Evolutionary conservation across 2,113 vertebrate genomes (phyloP).

Genomic region (Barbus barbus): DNA sequence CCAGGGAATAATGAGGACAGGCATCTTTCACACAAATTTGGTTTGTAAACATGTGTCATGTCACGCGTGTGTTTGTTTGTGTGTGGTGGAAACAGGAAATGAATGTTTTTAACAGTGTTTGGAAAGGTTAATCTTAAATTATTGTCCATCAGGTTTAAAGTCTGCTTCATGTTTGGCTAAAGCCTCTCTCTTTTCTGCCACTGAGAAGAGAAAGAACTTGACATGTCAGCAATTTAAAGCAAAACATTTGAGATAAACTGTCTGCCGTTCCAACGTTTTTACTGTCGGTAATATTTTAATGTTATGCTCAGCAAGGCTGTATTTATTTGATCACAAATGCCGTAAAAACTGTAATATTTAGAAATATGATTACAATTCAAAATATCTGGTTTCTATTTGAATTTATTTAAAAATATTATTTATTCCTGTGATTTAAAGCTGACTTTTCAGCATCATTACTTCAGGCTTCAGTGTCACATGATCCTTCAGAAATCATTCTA

Average conservation of each 20-base stretch:
- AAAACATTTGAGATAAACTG: not conserved
- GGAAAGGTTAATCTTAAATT: not conserved
- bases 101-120: not conserved
- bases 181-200: not conserved
- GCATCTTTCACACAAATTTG: not conserved
- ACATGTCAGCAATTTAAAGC: not conserved
- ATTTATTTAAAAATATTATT: too few relatives aligned
- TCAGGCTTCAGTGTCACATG: too few relatives aligned
- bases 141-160: not conserved
- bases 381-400: too few relatives aligned
- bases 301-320: not conserved
- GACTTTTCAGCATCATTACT: too few relatives aligned
- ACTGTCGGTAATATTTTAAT: too few relatives aligned
- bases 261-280: too few relatives aligned
- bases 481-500: too few relatives aligned
- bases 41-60: conserved; percentile 6
- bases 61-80: not conserved
- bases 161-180: not conserved
- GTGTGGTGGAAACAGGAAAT: not conserved
- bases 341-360: too few relatives aligned
- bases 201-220: not conserved
- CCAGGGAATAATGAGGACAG: not conserved
- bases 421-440: too few relatives aligned
- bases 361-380: too few relatives aligned
- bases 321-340: not conserved